A percentile compares a stretch with the other conserved stretches of the same genome.
These are phyloP conservation scores for Oscheius sp. DNA, from an alignment of 2,888 invertebrate genomes.

Conservation along the genomic window DNA sequence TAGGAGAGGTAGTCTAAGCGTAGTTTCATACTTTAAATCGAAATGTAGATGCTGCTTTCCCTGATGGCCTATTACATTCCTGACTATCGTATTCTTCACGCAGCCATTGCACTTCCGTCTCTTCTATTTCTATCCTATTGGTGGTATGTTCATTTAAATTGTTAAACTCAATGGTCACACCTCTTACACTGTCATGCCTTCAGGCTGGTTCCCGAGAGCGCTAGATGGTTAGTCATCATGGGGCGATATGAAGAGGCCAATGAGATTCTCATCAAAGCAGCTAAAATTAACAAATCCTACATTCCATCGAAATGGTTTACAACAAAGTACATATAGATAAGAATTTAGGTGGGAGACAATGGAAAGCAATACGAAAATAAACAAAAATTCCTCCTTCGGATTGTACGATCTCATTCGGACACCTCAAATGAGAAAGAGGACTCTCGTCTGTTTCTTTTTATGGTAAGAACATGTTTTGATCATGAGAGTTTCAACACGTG, in stretches of 20 bases:
- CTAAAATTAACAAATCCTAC: constrained; percentile 52
- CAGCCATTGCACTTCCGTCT: constrained; percentile 65
- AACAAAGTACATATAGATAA: neutral
- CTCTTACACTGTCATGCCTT: constrained; percentile 17
- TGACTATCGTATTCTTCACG: constrained; percentile 66
- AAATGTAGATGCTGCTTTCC: constrained; percentile 59
- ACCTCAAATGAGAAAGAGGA: constrained; percentile 50
- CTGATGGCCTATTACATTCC: constrained; percentile 63
- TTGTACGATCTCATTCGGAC: constrained; percentile 49
- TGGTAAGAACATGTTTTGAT: constrained; percentile 36
- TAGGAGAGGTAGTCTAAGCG: constrained; percentile 62
- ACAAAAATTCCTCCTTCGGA: constrained; percentile 42
- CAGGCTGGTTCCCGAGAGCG: constrained; percentile 66
- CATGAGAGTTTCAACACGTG: neutral
- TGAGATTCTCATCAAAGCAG: constrained; percentile 58
- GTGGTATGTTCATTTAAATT: constrained; percentile 63
- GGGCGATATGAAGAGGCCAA: constrained; percentile 66
- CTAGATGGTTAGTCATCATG: constrained; percentile 66
- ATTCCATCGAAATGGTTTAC: constrained; percentile 64
- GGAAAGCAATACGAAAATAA: constrained; percentile 22
- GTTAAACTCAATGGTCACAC: neutral
- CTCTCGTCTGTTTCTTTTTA: constrained; percentile 47
- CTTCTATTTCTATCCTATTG: constrained; percentile 68
- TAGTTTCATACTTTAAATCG: neutral
- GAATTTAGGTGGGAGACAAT: constrained; percentile 33